Base-by-base conservation (phyloP, 2,888 invertebrate species). In the Mactromeris polynyma region DNA sequence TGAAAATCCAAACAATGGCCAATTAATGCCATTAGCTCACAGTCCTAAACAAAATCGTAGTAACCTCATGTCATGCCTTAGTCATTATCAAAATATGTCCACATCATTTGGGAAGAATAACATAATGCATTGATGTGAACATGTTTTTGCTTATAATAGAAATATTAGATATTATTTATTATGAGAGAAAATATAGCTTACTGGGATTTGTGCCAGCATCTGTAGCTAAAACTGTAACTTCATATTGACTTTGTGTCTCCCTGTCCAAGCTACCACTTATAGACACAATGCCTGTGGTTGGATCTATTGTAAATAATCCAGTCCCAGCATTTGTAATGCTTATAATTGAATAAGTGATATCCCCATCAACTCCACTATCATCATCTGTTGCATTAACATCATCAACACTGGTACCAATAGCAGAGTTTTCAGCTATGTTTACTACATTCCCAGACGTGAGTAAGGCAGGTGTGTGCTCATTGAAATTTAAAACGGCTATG, bases 291-390 rank as follows among this genome's bases (percentile, higher is more conserved):
- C 96, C 96, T 17, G 92, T 90, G 17, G 88, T 87, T 11, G 93
- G 91, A 73, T 91, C 84, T 26, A 91, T 58, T 6, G 88, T 64
- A 54, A 91, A 91, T 64, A 85, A 82, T n/a, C 89, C 89, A 51
- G 17, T 38, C 0, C 90, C 90, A 77, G 69, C 83, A 40, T 90
- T 90, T 42, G 89, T 89, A 6, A 91, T 84, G 38, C 90, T 88
- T 3, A 88, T 69, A 36, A 95, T 93, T 14, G 85, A 85, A 85
- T 94, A 95, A 0, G 87, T 90, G 0, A 95, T 86, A 1, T 86
- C 90, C 9, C 93, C 94, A 83, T 95, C 94, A 0, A 82, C 77
- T 4, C 94, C 95, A 4, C 80, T 42, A 79, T 95, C 95, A 9
- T 42, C 90, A 81, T 95, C 95, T 9, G 91, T 89, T 0, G 94